A percentile compares a stretch with the other conserved stretches of the same genome.
Evolutionary conservation across 2,888 invertebrate genomes (phyloP).

Genomic region (Rugalucina vietnamica): DNA sequence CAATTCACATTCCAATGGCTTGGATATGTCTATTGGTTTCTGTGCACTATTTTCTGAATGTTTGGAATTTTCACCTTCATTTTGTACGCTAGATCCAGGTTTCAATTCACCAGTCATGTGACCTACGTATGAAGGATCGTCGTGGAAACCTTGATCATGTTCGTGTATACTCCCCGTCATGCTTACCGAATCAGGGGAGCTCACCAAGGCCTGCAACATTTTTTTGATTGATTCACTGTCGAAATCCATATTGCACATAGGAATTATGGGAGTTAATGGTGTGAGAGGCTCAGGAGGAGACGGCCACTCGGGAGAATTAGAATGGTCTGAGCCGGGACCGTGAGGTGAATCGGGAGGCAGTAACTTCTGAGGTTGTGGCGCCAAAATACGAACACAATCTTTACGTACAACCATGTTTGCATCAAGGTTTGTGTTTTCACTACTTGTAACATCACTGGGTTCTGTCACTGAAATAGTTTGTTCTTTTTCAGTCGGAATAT

Average conservation of each 20-base stretch:
- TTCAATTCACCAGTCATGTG: conserved; percentile 26
- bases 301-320: conserved; percentile 80
- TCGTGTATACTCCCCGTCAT: conserved; percentile 63
- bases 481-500: conserved; percentile 33
- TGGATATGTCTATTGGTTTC: neutral
- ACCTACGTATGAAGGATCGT: conserved; percentile 60
- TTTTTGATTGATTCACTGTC: conserved; percentile 95
- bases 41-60: neutral
- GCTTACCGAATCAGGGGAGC: conserved; percentile 68
- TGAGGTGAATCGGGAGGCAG: conserved; percentile 53
- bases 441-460: conserved; percentile 25
- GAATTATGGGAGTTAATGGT: conserved; percentile 76
- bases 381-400: conserved; percentile 62
- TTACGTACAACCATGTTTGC: conserved; percentile 49
- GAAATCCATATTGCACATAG: conserved; percentile 84
- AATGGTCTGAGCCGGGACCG: conserved; percentile 82
- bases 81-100: conserved; percentile 2
- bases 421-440: conserved; percentile 29
- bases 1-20: conserved; percentile 74
- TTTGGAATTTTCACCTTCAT: neutral
- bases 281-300: conserved; percentile 80
- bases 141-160: conserved; percentile 76
- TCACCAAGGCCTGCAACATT: conserved; percentile 96
- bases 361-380: conserved; percentile 63
- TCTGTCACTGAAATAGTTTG: conserved; percentile 12